A percentile compares a stretch with the other conserved stretches of the same genome.
Evolutionary conservation across 2,888 invertebrate genomes (phyloP).

Genomic region (Bruchidius siliquastri): DNA sequence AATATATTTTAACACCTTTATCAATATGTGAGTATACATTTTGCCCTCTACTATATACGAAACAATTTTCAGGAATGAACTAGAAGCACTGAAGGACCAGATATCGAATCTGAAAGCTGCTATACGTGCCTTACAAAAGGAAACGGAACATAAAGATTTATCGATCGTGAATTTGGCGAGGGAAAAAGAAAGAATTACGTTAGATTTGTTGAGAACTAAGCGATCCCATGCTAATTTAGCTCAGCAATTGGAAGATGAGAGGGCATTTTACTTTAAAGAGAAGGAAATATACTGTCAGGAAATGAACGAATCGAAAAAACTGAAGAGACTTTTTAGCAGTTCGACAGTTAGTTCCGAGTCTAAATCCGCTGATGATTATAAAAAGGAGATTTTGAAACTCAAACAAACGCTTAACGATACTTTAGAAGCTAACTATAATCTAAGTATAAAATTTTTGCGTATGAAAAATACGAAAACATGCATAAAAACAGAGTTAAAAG

Average conservation of each 20-base stretch:
- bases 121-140: slow-evolving; percentile 46
- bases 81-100: slow-evolving; percentile 41
- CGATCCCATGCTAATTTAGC: slow-evolving; percentile 49
- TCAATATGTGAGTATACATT: too few relatives aligned
- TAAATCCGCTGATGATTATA: slow-evolving; percentile 32
- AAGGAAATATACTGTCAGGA: slow-evolving; percentile 53
- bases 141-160: slow-evolving; percentile 49
- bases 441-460: slow-evolving; percentile 45
- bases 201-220: slow-evolving; percentile 50
- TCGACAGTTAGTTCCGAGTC: slow-evolving; percentile 21
- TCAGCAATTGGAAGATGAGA: slow-evolving; percentile 54
- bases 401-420: slow-evolving; percentile 42
- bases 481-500: slow-evolving; percentile 37
- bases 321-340: slow-evolving; percentile 33
- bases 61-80: slow-evolving; percentile 30
- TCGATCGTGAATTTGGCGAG: slow-evolving; percentile 48
- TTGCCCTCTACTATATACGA: background rate
- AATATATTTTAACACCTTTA: too few relatives aligned
- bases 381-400: slow-evolving; percentile 41
- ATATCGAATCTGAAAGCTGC: slow-evolving; percentile 47
- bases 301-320: slow-evolving; percentile 44
- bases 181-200: slow-evolving; percentile 52
- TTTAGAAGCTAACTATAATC: slow-evolving; percentile 46
- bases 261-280: slow-evolving; percentile 53
- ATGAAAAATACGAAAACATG: slow-evolving; percentile 46